phyloP scores from a whole-genome alignment of 2,797 vertebrate species.

The Rhinella marina region DNA sequence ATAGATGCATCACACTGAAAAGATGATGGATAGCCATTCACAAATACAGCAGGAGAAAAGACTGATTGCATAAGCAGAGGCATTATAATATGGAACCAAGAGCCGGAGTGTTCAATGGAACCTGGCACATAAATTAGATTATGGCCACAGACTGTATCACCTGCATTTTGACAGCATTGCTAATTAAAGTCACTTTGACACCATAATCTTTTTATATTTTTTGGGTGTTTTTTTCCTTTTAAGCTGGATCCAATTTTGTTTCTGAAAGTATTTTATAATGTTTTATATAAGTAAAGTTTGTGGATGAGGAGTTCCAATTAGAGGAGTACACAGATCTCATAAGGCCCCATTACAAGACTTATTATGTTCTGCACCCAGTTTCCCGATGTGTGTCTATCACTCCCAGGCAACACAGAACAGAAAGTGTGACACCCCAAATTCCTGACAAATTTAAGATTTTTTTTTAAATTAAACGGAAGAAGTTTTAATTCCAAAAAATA shows the following conservation, averaged over 20 bases:
- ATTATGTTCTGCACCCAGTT: too few relatives aligned
- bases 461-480: too few relatives aligned
- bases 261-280: not conserved
- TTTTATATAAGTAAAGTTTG: not conserved
- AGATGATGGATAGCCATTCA: constrained; percentile 61
- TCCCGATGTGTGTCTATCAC: too few relatives aligned
- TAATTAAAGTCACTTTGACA: constrained; percentile 3
- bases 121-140: not conserved
- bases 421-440: too few relatives aligned
- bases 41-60: constrained; percentile 47
- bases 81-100: constrained; percentile 49
- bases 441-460: too few relatives aligned
- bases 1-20: constrained; percentile 58
- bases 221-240: too few relatives aligned
- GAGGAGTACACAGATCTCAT: too few relatives aligned
- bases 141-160: not conserved
- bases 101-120: not conserved
- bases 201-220: not conserved
- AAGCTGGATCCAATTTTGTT: not conserved
- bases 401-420: too few relatives aligned
- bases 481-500: too few relatives aligned
- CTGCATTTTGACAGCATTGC: not conserved
- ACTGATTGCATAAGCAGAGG: constrained; percentile 46
- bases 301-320: too few relatives aligned
- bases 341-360: too few relatives aligned